Evolutionary conservation across 2,888 invertebrate genomes (phyloP).

Genomic region (Xestobium rufovillosum): DNA sequence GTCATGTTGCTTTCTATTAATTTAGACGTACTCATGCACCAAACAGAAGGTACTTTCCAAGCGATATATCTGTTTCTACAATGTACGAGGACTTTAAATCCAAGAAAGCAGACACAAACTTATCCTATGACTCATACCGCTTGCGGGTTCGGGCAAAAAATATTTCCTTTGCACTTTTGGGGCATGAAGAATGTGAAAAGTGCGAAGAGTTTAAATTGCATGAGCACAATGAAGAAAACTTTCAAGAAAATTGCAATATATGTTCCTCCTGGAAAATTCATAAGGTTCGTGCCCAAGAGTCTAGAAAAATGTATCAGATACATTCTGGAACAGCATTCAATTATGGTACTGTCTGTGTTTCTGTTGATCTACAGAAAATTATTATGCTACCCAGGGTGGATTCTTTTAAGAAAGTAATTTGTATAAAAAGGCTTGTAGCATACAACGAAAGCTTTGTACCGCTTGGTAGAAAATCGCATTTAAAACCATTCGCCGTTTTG

Average conservation of each 20-base stretch:
- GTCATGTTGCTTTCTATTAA: no score
- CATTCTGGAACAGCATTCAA: slow-evolving; percentile 6
- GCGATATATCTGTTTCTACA: slow-evolving; percentile 9
- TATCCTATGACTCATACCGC: slow-evolving; percentile 21
- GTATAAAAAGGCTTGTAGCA: slow-evolving; percentile 4
- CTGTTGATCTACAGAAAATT: slow-evolving; percentile 3
- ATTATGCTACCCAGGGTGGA: slow-evolving; percentile 6
- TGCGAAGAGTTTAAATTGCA: slow-evolving; percentile 20
- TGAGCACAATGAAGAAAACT: slow-evolving; percentile 16
- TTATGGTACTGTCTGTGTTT: slow-evolving; percentile 10
- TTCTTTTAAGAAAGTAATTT: slow-evolving; percentile 12
- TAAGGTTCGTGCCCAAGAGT: slow-evolving; percentile 10
- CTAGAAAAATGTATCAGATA: slow-evolving; percentile 11
- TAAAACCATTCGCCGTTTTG: slow-evolving; percentile 12
- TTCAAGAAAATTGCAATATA: slow-evolving; percentile 13
- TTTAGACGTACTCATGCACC: slow-evolving; percentile 14
- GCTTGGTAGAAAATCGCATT: slow-evolving; percentile 9
- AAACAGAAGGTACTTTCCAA: slow-evolving; percentile 12
- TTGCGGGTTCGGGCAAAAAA: slow-evolving; percentile 15
- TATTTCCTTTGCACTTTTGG: slow-evolving; percentile 22
- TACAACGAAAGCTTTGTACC: slow-evolving; percentile 12
- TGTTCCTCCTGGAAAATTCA: slow-evolving; percentile 15
- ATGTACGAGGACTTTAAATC: slow-evolving; percentile 14
- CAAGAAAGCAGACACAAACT: slow-evolving; percentile 15
- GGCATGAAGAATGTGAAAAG: slow-evolving; percentile 23